Conservation (phyloP, 2,888 invertebrate genomes). For the Oscheius sp. region DNA sequence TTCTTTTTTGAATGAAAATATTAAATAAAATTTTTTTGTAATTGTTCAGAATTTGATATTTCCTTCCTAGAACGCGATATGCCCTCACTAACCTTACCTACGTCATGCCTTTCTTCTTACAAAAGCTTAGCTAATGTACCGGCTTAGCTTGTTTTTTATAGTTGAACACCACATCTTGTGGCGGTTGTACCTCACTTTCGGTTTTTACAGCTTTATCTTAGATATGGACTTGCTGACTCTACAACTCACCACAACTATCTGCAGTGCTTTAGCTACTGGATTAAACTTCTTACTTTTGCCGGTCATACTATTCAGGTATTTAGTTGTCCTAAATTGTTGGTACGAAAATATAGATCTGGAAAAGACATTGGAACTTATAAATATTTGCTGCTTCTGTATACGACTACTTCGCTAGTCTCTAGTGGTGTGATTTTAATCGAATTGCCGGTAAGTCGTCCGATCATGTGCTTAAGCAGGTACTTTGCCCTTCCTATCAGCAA, state of each 20-base stretch:
- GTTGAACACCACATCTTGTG: too few relatives aligned
- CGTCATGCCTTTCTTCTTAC: too few relatives aligned
- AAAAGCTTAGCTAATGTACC: too few relatives aligned
- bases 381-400: conserved; percentile 13
- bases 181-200: too few relatives aligned
- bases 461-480: too few relatives aligned
- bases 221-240: conserved; percentile 5
- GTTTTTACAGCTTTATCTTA: neutral
- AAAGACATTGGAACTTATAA: conserved; percentile 20
- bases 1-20: too few relatives aligned
- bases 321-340: neutral
- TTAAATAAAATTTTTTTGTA: too few relatives aligned
- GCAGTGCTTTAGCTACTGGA: conserved; percentile 16
- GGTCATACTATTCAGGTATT: conserved; percentile 6
- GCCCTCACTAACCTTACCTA: too few relatives aligned
- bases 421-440: conserved; percentile 18
- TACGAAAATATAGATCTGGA: neutral
- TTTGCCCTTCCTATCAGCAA: too few relatives aligned
- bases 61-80: too few relatives aligned
- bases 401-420: conserved; percentile 4
- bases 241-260: conserved; percentile 6
- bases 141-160: too few relatives aligned
- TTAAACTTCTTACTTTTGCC: conserved; percentile 7
- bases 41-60: too few relatives aligned
- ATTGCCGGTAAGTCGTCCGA: conserved; percentile 3